These are phyloP conservation scores for Tachina grossa DNA, from an alignment of 2,888 invertebrate genomes.

Conservation along the genomic window DNA sequence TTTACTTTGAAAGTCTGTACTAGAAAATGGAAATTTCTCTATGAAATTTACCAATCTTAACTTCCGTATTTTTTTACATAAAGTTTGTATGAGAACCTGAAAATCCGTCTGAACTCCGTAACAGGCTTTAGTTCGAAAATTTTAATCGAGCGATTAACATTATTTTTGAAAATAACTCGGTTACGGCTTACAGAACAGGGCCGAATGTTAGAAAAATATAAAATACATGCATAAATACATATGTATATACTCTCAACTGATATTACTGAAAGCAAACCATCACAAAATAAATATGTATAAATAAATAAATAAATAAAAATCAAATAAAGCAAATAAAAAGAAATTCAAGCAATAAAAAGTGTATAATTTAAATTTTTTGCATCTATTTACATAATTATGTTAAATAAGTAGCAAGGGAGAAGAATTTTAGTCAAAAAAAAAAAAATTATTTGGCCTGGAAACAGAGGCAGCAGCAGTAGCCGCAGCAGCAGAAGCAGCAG, in stretches of 20 bases:
- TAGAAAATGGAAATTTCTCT: no score
- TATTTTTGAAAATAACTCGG: no score
- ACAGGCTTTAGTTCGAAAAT: no score
- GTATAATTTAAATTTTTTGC: constrained; percentile 75
- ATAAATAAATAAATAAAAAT: constrained; percentile 68
- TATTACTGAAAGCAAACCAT: not conserved
- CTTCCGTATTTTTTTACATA: no score
- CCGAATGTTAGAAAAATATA: not conserved
- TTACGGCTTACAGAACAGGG: no score
- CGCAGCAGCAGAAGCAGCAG: not conserved
- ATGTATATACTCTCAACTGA: not conserved
- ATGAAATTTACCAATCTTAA: no score
- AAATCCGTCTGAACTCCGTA: no score
- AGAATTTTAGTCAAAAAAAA: constrained; percentile 9
- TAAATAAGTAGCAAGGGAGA: constrained; percentile 77
- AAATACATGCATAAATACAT: no score
- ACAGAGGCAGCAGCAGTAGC: constrained; percentile 3
- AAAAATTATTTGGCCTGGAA: not conserved
- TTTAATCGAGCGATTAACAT: no score
- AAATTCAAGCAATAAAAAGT: constrained; percentile 78
- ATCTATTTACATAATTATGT: constrained; percentile 76
- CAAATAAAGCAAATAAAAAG: constrained; percentile 44
- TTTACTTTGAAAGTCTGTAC: no score
- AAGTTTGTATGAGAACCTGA: no score
- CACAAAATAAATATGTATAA: not conserved